phyloP scores from a whole-genome alignment of 2,888 invertebrate genomes.

The Bombylius major region DNA sequence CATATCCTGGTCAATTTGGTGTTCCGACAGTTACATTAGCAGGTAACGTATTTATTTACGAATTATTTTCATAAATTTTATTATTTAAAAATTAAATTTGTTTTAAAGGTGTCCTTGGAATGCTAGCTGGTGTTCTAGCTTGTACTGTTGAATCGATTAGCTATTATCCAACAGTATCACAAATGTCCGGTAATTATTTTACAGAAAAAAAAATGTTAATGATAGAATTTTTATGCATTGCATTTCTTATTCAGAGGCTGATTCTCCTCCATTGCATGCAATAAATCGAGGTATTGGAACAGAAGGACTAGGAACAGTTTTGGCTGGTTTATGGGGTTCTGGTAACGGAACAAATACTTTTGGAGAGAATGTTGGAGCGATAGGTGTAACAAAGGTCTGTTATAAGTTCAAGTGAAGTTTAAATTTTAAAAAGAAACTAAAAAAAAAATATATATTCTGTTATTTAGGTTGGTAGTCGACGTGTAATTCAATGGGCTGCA shows the following conservation, averaged over 20 bases:
- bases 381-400: constrained; percentile 67
- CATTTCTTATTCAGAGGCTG: constrained; percentile 43
- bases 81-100: too few relatives aligned
- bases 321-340: constrained; percentile 73
- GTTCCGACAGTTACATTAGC: constrained; percentile 53
- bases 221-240: not conserved
- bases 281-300: constrained; percentile 77
- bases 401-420: not conserved
- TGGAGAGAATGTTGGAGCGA: constrained; percentile 81
- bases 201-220: not conserved
- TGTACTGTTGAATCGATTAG: constrained; percentile 75
- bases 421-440: not conserved
- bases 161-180: constrained; percentile 83
- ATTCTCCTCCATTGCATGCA: constrained; percentile 73
- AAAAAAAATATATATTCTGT: too few relatives aligned
- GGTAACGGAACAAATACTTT: constrained; percentile 84
- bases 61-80: not conserved
- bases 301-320: constrained; percentile 71
- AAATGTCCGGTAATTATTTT: constrained; percentile 51
- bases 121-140: constrained; percentile 65
- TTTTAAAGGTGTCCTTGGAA: constrained; percentile 52
- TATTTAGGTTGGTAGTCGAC: constrained; percentile 57
- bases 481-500: constrained; percentile 67
- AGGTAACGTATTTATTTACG: constrained; percentile 13
- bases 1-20: constrained; percentile 77